phyloP scores from a whole-genome alignment of 2,113 vertebrate genomes.

The Takifugu bimaculatus region DNA sequence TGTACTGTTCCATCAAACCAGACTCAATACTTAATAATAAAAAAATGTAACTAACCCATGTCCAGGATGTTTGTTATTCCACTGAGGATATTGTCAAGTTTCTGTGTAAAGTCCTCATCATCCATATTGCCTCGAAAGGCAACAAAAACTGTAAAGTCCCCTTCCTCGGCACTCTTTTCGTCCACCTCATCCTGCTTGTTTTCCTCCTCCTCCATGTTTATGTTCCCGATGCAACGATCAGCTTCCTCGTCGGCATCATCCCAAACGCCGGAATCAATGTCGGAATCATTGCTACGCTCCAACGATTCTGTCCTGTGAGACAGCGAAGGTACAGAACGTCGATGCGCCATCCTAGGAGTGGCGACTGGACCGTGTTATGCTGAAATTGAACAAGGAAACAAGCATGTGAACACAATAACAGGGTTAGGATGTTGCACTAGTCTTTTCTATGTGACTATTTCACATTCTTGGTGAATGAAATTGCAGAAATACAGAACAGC shows the following conservation, averaged over 20 bases:
- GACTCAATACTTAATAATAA: not conserved
- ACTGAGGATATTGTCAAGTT: constrained; percentile 82
- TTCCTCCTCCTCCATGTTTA: constrained; percentile 38
- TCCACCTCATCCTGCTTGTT: constrained; percentile 21
- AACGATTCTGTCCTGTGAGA: constrained; percentile 74
- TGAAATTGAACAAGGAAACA: constrained; percentile 29
- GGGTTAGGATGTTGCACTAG: too few relatives aligned
- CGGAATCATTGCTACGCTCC: constrained; percentile 75
- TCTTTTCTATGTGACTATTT: too few relatives aligned
- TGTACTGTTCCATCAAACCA: not conserved
- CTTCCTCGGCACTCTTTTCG: constrained; percentile 21
- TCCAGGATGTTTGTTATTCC: constrained; percentile 85
- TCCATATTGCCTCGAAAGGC: constrained; percentile 91
- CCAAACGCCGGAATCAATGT: constrained; percentile 87
- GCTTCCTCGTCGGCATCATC: constrained; percentile 76
- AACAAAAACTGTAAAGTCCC: constrained; percentile 85
- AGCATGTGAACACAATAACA: not conserved
- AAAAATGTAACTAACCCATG: constrained; percentile 80
- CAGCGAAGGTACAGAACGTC: constrained; percentile 48
- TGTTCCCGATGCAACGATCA: constrained; percentile 48
- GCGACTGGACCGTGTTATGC: constrained; percentile 51
- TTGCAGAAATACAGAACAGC: too few relatives aligned
- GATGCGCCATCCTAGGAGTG: constrained; percentile 70
- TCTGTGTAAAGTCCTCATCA: constrained; percentile 88
- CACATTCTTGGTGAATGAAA: too few relatives aligned